Evolutionary conservation across 1,140 invertebrate genomes (phyloP), one percentile per base, ranked within the genome.

Genomic region (Harpegnathos saltator): DNA sequence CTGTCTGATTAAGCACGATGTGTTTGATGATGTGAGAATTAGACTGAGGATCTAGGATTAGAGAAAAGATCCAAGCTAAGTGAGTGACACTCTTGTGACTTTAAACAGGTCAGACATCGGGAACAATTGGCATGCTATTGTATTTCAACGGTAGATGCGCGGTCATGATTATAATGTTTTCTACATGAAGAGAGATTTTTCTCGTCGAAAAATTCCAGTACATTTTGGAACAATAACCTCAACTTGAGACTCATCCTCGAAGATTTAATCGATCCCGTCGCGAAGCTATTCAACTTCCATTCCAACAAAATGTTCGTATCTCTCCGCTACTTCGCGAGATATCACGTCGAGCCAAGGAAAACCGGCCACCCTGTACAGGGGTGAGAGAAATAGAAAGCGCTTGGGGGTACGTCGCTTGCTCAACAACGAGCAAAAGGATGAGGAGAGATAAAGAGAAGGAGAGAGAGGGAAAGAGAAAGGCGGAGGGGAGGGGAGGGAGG

Each of bases 341-440:
- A 80, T 80, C 24, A 29, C 33, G 48, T 58, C 9, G 24, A 14
- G 44, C 50, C 1, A 12, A 19, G 22, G 38, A 59, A 80, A 80
- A 71, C 65, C 14, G 33, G 33, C 33, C 52, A 80, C 65, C 24
- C 52, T 58, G 22, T 58, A 78, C 22, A 44, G 3, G 17, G 17
- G 29, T 24, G 52, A 54, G 61, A 66, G 74, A 80, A 80, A 58
- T 33, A 26, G 62, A 69, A 69, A 69, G 22, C 52, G 50, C 75
- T 80, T 44, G 33, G 24, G 22, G 52, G 52, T 14, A 71, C 14
- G n/a, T 59, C 38, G 50, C 29, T 38, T 56, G 61, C 68, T 63
- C 33, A 56, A 73, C 50, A 61, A 14, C 58, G 44, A 48, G 22
- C 50, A 24, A 26, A 59, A 52, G 58, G 29, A 82, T 48, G 62